Evolutionary conservation across 2,797 vertebrate species (phyloP).

Genomic region (Sebastes flavidus): DNA sequence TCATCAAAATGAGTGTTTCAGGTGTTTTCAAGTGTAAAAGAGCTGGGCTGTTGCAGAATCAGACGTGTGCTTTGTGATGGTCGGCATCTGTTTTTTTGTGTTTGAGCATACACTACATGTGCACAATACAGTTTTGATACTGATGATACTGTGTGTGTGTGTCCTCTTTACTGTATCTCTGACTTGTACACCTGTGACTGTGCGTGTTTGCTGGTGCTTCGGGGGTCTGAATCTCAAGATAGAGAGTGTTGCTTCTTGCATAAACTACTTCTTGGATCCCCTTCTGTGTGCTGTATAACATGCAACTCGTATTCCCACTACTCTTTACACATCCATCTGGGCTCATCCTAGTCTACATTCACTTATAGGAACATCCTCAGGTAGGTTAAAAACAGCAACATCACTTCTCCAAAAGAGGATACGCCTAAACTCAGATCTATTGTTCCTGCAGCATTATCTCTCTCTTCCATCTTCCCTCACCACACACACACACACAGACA

Average conservation of each 20-base stretch:
- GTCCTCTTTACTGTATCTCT: not conserved
- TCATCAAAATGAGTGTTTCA: not conserved
- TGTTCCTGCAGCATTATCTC: slow-evolving; percentile 10
- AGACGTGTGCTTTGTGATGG: not conserved
- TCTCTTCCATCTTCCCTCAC: not conserved
- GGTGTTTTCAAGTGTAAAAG: not conserved
- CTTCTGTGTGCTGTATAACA: not conserved
- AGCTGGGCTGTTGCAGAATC: not conserved
- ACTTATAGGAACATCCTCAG: not conserved
- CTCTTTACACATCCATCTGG: not conserved
- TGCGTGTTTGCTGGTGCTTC: not conserved
- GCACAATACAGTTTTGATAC: not conserved
- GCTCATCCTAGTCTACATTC: not conserved
- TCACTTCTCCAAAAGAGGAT: not conserved
- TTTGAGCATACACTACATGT: not conserved
- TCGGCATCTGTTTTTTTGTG: not conserved
- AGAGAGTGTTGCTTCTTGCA: not conserved
- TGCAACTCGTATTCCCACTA: not conserved
- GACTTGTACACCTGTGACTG: not conserved
- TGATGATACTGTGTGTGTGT: too few species aligned
- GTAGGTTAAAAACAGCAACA: not conserved
- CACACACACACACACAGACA: not conserved
- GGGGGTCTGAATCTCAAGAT: not conserved
- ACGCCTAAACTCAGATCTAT: slow-evolving; percentile 14
- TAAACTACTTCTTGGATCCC: not conserved